A percentile compares a stretch with the other conserved stretches of the same genome.
Conservation (phyloP, 1,140 invertebrate species). For the Drosophila mauritiana region DNA sequence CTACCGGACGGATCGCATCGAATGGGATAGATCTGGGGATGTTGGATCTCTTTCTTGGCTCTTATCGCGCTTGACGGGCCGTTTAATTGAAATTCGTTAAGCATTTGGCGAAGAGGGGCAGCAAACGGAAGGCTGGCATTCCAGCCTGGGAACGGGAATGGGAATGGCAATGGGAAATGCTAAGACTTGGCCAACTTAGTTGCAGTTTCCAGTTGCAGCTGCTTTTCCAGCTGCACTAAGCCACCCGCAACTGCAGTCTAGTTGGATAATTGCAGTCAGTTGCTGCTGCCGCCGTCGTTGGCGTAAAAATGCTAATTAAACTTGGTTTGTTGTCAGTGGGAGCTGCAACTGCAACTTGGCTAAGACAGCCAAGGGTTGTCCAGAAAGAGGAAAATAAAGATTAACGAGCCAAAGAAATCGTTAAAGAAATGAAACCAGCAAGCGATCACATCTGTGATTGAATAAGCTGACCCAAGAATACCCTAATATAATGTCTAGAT, state of each 20-base stretch:
- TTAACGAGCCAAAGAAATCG: constrained; percentile 79
- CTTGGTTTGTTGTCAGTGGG: constrained; percentile 64
- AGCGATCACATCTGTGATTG: constrained; percentile 14
- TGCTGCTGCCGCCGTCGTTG: constrained; percentile 44
- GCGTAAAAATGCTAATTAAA: constrained; percentile 83
- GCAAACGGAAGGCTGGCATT: constrained; percentile 24
- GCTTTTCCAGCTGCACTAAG: constrained; percentile 30
- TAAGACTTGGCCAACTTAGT: constrained; percentile 34
- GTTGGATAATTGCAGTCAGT: constrained; percentile 66
- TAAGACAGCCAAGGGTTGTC: constrained; percentile 57
- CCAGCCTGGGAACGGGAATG: constrained; percentile 62
- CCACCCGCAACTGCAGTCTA: constrained; percentile 46
- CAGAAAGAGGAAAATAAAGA: constrained; percentile 51
- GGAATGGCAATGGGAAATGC: constrained; percentile 54
- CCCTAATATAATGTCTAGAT: constrained; percentile 1
- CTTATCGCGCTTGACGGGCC: constrained; percentile 69
- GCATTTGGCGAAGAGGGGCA: constrained; percentile 23
- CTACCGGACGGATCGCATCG: constrained; percentile 32
- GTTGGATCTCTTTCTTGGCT: constrained; percentile 39
- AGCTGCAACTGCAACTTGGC: constrained; percentile 21
- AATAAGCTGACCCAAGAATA: neutral
- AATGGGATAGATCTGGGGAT: constrained; percentile 16
- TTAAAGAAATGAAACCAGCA: constrained; percentile 67
- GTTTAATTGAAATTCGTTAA: constrained; percentile 80
- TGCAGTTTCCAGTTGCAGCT: constrained; percentile 47